Evolutionary conservation across 2,797 vertebrate genomes (phyloP).

Genomic region (Diglossa cyanea): DNA sequence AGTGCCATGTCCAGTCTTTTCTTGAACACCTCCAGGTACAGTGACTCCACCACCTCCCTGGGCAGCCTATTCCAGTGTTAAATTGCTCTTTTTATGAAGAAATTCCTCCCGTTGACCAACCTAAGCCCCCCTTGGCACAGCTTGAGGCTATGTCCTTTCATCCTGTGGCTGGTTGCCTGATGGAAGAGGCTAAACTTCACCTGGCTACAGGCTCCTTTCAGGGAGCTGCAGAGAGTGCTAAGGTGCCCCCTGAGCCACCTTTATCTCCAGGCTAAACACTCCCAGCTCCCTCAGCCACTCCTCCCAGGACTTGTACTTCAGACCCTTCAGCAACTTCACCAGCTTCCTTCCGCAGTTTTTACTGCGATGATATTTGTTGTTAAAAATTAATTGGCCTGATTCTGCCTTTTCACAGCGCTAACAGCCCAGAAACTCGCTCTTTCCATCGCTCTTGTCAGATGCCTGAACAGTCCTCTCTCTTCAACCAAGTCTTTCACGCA

Average conservation of each 20-base stretch:
- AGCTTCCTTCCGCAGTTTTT: background rate
- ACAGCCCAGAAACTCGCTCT: background rate
- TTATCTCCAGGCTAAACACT: background rate
- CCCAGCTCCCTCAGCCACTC: background rate
- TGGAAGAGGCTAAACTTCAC: rapidly evolving
- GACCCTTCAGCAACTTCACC: background rate
- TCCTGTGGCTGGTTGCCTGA: rapidly evolving
- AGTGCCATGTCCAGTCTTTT: background rate
- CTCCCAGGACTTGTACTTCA: background rate
- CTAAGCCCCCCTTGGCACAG: rapidly evolving
- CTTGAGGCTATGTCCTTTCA: background rate
- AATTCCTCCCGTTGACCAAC: background rate
- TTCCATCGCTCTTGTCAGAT: rapidly evolving
- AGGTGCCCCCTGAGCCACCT: too few relatives aligned
- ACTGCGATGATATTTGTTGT: rapidly evolving
- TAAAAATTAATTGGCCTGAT: background rate
- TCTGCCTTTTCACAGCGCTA: background rate
- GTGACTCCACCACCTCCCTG: background rate
- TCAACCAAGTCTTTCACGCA: background rate
- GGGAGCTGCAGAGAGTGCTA: rapidly evolving
- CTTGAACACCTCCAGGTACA: background rate
- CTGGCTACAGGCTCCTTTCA: background rate
- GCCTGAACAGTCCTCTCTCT: rapidly evolving
- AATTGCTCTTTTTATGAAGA: background rate
- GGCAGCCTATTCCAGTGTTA: background rate